These are phyloP conservation scores for Etheostoma nigrum DNA, from an alignment of 2,797 vertebrate species.

Conservation along the genomic window DNA sequence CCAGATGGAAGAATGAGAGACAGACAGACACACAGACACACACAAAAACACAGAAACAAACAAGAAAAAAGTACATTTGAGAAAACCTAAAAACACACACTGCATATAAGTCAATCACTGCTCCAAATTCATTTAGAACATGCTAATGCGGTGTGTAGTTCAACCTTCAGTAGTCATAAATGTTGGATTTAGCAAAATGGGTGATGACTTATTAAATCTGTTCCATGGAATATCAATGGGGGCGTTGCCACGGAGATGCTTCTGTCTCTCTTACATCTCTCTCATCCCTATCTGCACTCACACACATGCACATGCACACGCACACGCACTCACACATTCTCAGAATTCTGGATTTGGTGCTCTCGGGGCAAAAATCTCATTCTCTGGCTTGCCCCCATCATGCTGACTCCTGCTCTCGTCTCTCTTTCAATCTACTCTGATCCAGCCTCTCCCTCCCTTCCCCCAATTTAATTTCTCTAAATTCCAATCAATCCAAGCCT, in stretches of 20 bases:
- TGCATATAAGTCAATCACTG: conserved; percentile 33
- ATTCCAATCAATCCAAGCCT: conserved; percentile 76
- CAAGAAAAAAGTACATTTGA: conserved; percentile 41
- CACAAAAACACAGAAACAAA: conserved; percentile 47
- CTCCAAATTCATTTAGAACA: conserved; percentile 44
- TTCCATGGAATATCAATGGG: conserved; percentile 47
- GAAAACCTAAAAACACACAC: conserved; percentile 25
- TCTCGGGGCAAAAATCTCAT: conserved; percentile 75
- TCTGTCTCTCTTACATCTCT: conserved; percentile 50
- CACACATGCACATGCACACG: conserved; percentile 13
- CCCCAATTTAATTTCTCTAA: conserved; percentile 66
- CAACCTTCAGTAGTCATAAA: conserved; percentile 61
- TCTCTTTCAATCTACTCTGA: conserved; percentile 53
- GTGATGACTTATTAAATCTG: conserved; percentile 67
- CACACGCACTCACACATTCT: conserved; percentile 31
- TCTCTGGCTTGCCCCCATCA: conserved; percentile 61
- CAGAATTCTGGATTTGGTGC: conserved; percentile 69
- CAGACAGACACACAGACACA: conserved; percentile 35
- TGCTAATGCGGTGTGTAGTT: conserved; percentile 38
- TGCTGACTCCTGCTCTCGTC: conserved; percentile 66
- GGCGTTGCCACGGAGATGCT: conserved; percentile 51
- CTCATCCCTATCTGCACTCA: conserved; percentile 25
- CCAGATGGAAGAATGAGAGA: conserved; percentile 71
- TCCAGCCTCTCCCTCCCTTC: conserved; percentile 40
- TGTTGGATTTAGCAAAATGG: conserved; percentile 63